Evolutionary conservation across 1,140 invertebrate species (phyloP), one percentile per base, ranked within the genome.

Genomic region (Temnothorax longispinosus): DNA sequence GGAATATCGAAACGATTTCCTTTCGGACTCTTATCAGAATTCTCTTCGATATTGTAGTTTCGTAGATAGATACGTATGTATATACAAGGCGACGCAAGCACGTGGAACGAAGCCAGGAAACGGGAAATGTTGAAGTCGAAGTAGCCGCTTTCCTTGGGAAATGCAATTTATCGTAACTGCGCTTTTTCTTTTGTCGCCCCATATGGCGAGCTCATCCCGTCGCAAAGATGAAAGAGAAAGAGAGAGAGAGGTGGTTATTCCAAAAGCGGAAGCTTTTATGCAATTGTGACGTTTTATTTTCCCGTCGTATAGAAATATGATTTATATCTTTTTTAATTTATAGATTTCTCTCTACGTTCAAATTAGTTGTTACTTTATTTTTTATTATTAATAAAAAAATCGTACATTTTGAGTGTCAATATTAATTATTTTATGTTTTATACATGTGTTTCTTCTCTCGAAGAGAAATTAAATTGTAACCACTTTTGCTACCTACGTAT

Each of bases 141-240:
- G 92, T 92, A 91, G 89, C 88, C 88, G 88, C 77, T 87, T 91
- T 91, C 86, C 65, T 87, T 88, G 88, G 88, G 91, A 93, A 94
- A 94, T 93, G 92, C 91, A 94, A 94, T 94, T 94, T 94, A 93
- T 93, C 91, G 91, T 93, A 92, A 94, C 91, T 88, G 91, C 87
- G 84, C 81, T 87, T 91, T 82, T 85, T 47, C 50, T 89, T 58
- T 78, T 62, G 80, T 87, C 91, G 76, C 67, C 76, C 69, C 62
- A 60, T 87, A 76, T 72, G 54, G 64, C 72, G 47, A 71, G 60
- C 82, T 85, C 78, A 91, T 92, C 90, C 91, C 87, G 75, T 92
- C 91, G 92, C 81, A 89, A 80, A 84, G 32, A 41, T 18, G n/a
- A 27, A 15, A 82, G 52, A 44, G 38, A 72, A 6, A 80, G 8